Base-by-base conservation (phyloP, 2,888 invertebrate species). In the Gibbula magus region DNA sequence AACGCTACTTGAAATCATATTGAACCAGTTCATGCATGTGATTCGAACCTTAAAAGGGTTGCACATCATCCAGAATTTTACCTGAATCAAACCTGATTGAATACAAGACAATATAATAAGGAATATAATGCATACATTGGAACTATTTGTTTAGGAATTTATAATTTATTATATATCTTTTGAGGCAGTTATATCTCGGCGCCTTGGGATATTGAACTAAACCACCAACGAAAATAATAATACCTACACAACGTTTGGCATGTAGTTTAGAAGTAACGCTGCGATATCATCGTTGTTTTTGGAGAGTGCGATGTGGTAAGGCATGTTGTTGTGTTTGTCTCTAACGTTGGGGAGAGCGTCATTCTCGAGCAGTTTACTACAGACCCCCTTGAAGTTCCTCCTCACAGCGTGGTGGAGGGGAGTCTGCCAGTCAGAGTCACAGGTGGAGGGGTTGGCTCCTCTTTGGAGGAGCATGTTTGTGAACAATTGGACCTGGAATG, bases 351-450 rank as follows among this genome's bases (percentile, higher is more conserved):
- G 88, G 25, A 85, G 75, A n/a, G 90, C 90, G 54, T 88, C 86
- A 74, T 88, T 84, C 29, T 90, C 89, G 35, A 90, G 81, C 18
- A 90, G 84, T 39, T 88, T 88, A n/a, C 81, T 83, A 25, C 88
- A 86, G 13, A 89, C 88, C 13, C 88, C 88, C 74, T 84, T 86
- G 56, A 87, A 86, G 67, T 87, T 86, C 25, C 86, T 84, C 78
- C 79, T 73, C 0, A 88, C 89, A 4, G 90, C 89, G 78, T 86
- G 87, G 79, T 90, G 90, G 35, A 90, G 81, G 0, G 90, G 86
- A 16, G 90, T 90, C 79, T 84, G 84, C n/a, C 82, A 66, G 20
- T 85, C 75, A 1, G 51, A 32, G 74, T 89, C 87, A 7, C 81
- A 73, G 3, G 86, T 79, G 0, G 87, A 87, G 0, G 90, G 87